Evolutionary conservation across 2,888 invertebrate genomes (phyloP).

Genomic region (Sarcophaga rosellei): DNA sequence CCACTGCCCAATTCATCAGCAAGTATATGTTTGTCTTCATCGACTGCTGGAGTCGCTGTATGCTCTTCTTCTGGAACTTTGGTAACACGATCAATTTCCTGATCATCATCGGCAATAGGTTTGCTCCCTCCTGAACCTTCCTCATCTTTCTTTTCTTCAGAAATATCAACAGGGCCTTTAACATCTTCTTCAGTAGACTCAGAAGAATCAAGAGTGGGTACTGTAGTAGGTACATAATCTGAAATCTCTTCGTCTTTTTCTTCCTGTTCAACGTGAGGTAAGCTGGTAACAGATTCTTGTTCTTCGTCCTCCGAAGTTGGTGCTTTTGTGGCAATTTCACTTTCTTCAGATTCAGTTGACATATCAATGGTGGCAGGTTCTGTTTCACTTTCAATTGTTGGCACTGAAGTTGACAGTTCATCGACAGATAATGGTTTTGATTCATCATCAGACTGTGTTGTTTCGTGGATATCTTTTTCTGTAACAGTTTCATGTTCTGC

Average conservation of each 20-base stretch:
- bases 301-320: conserved; percentile 17
- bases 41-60: neutral
- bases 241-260: neutral
- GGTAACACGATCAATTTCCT: conserved; percentile 4
- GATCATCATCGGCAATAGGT: conserved; percentile 6
- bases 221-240: conserved; percentile 11
- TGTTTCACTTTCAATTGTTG: conserved; percentile 48
- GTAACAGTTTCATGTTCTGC: neutral
- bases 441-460: conserved; percentile 25
- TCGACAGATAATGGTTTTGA: neutral
- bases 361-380: conserved; percentile 65
- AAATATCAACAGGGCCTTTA: neutral
- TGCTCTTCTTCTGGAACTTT: conserved; percentile 33
- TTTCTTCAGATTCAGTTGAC: conserved; percentile 3
- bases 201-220: neutral
- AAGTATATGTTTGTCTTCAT: conserved; percentile 50
- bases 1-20: conserved; percentile 60
- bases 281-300: neutral
- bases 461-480: conserved; percentile 8
- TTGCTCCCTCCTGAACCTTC: conserved; percentile 31
- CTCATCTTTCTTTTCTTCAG: neutral
- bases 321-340: neutral
- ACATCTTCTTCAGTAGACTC: conserved; percentile 7
- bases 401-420: neutral
- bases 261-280: conserved; percentile 14